Base-by-base conservation (phyloP, 2,888 invertebrate genomes). In the Diloba caeruleocephala region DNA sequence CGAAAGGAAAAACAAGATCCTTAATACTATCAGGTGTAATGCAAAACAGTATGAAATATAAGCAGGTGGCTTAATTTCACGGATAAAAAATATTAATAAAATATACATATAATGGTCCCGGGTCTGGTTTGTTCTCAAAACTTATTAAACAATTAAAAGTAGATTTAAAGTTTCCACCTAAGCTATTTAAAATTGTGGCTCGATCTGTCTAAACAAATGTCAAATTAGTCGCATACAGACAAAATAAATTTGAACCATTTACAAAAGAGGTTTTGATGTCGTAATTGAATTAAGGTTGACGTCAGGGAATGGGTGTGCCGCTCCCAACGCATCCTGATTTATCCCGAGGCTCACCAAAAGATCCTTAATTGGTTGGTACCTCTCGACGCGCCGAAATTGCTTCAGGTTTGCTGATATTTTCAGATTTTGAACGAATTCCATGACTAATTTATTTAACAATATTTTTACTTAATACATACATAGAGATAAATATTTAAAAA, bases 231-330 rank as follows among this genome's bases (percentile, higher is more conserved):
- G 13, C 14, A 15, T 37, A 53, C 46, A 42, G 23, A 44, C 48
- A 49, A 65, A 71, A 71, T 71, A 72, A 70, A 76, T 73, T 65
- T 45, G 38, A 50, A 41, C 58, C 69, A 57, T 61, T 66, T 59
- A 66, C 71, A 63, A 69, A 74, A 71, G 63, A 64, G 73, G 60
- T 62, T 71, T 66, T 69, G 70, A 69, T 70, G 46, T 46, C 65
- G 66, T 72, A 66, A 72, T 74, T 76, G 70, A 74, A 76, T 76
- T 73, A 73, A 73, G 61, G 68, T 70, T n/a, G 43, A 41, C 31
- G 42, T 36, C 23, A 41, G 31, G 41, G 41, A 32, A 26, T 41
- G 54, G n/a, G n/a, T n/a, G n/a, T n/a, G n/a, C n/a, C n/a, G 50
- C 45, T 46, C 3, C 31, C 14, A 23, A 41, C 32, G 37, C 37